Percentiles rank a stretch among this genome's conserved stretches.
Conservation (phyloP, 2,888 invertebrate genomes). For the Drosophila algonquin region DNA sequence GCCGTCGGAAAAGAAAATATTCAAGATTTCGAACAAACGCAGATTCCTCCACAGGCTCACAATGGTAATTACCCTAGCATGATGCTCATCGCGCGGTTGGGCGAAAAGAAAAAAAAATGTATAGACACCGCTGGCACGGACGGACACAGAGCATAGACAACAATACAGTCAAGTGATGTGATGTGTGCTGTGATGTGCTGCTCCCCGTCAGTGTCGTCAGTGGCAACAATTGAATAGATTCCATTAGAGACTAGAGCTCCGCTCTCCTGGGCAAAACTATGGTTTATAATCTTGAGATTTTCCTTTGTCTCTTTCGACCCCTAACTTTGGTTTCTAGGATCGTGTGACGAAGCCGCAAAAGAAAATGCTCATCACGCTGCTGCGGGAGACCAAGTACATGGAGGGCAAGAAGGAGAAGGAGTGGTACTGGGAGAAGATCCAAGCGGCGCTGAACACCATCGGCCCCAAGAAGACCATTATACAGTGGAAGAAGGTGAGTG, state of each 20-base stretch:
- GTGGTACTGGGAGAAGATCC: constrained; percentile 83
- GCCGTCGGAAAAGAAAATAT: constrained; percentile 40
- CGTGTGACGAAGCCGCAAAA: constrained; percentile 83
- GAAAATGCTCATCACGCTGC: constrained; percentile 82
- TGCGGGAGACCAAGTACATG: constrained; percentile 83
- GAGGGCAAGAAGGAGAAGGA: constrained; percentile 83
- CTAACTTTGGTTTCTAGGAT: constrained; percentile 77
- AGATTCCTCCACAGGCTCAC: constrained; percentile 69
- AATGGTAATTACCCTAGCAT: constrained; percentile 57
- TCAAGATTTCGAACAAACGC: constrained; percentile 69
- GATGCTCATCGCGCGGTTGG: constrained; percentile 19
- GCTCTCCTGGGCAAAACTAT: no score
- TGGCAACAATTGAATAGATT: not conserved
- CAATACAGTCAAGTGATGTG: constrained; percentile 28
- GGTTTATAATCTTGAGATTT: constrained; percentile 43
- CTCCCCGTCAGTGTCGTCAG: no score
- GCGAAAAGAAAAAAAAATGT: constrained; percentile 50
- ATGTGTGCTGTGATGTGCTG: no score
- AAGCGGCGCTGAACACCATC: constrained; percentile 82
- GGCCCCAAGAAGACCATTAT: constrained; percentile 83
- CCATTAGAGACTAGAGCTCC: not conserved
- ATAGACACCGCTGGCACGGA: constrained; percentile 38
- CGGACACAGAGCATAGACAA: constrained; percentile 7
- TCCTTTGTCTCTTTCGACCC: constrained; percentile 69
- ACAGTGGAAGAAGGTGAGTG: constrained; percentile 82